phyloP scores from a whole-genome alignment of 1,140 invertebrate genomes.

The Apis cerana region DNA sequence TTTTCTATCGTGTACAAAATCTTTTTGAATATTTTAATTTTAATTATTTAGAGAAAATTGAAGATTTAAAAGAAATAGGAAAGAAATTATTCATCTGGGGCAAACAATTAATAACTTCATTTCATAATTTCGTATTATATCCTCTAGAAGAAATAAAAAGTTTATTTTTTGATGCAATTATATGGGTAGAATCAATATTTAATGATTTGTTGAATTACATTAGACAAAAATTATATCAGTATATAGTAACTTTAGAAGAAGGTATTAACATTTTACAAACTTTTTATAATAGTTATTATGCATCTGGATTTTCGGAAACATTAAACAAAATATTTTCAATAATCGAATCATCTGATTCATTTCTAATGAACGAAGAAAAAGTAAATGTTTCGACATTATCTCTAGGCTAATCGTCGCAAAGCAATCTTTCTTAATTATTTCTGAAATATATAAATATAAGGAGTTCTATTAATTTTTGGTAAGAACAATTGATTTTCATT shows the following conservation, averaged over 20 bases:
- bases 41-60: background rate
- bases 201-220: background rate
- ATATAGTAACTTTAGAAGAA: background rate
- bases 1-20: background rate
- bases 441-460: too few relatives aligned
- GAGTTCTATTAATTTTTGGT: too few relatives aligned
- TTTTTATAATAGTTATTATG: background rate
- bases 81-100: rapidly evolving
- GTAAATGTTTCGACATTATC: background rate
- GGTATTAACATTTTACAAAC: background rate
- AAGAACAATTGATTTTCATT: background rate
- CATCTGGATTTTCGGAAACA: constrained; percentile 30
- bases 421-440: background rate
- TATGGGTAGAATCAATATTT: background rate
- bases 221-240: background rate
- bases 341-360: too few relatives aligned
- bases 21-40: background rate
- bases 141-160: too few relatives aligned
- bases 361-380: background rate
- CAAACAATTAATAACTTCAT: background rate
- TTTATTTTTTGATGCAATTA: background rate
- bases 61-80: background rate
- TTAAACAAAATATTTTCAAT: background rate
- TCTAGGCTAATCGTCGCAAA: background rate
- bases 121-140: background rate